A percentile compares a stretch with the other conserved stretches of the same genome.
phyloP scores from a whole-genome alignment of 2,113 vertebrate species.

The Macquaria australasica region DNA sequence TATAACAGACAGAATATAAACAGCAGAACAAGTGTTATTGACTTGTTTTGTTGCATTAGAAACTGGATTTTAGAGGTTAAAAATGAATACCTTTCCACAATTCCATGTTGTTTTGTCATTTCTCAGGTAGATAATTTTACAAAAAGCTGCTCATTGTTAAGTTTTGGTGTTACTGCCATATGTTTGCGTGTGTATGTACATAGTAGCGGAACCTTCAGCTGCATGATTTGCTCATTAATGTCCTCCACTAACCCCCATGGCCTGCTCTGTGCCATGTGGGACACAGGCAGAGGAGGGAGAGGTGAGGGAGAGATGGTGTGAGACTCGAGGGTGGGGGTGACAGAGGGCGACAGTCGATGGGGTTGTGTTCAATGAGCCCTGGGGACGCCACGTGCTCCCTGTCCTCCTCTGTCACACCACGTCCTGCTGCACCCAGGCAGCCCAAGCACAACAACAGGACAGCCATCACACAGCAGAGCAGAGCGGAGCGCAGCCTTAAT shows the following conservation, averaged over 20 bases:
- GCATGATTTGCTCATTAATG: conserved; percentile 44
- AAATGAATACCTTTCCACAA: neutral
- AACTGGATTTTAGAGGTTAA: neutral
- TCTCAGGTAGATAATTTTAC: neutral
- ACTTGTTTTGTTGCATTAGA: neutral
- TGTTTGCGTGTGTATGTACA: conserved; percentile 39
- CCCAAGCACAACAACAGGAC: conserved; percentile 56
- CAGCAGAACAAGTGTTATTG: neutral
- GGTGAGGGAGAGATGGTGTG: conserved; percentile 49
- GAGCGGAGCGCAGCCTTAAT: conserved; percentile 68
- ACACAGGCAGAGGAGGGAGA: conserved; percentile 41
- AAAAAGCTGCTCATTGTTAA: conserved; percentile 2
- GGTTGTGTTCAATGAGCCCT: conserved; percentile 69
- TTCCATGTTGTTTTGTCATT: neutral
- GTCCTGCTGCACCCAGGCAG: conserved; percentile 56
- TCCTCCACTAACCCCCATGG: conserved; percentile 31
- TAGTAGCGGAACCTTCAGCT: conserved; percentile 48
- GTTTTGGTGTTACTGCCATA: conserved; percentile 19
- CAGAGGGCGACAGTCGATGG: conserved; percentile 55
- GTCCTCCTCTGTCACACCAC: conserved; percentile 63
- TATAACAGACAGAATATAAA: conserved; percentile 10
- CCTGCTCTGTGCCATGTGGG: conserved; percentile 70
- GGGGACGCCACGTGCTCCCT: conserved; percentile 68
- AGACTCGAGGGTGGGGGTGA: conserved; percentile 28
- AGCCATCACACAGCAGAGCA: conserved; percentile 31